Base-by-base conservation (phyloP, 1,140 invertebrate genomes). In the Zaprionus capensis region DNA sequence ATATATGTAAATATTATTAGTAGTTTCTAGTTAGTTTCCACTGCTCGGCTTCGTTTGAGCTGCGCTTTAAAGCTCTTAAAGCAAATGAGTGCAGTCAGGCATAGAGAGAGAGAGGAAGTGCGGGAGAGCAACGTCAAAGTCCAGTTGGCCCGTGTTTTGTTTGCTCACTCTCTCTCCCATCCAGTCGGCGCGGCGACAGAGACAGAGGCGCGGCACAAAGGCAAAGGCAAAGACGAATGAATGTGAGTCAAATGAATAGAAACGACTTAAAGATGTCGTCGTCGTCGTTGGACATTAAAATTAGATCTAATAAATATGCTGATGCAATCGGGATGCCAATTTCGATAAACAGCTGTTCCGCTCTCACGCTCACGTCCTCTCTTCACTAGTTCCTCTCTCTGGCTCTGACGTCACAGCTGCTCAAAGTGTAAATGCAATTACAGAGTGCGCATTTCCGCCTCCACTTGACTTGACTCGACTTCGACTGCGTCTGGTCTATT, bases 171-270 rank as follows among this genome's bases (percentile, higher is more conserved):
- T 31, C 26, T 55, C 34, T 31, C 34, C 41, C 51, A n/a, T 17
- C 59, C 28, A 20, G 20, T 41, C 34, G 22, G 38, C 20, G 24
- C 3, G 24, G 38, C 41, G 28, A 14, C 7, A 64, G 66, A 41
- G 31, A 11, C 7, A 64, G 66, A 41, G 38, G 53, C 64, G 22
- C 28, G 66, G 26, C 59, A 64, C 65, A 49, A 24, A 26, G 83
- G 77, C 83, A 57, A 36, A 36, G 26, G 36, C 65, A 69, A 80
- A 78, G 83, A 81, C 83, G 59, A 87, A 87, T 87, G 80, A 87
- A 87, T 87, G 80, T 88, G 84, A 87, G 84, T 81, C 81, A 88
- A 87, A 75, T 78, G 72, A 88, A 71, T n/a, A 59, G 41, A 64
- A 71, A 12, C 4, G 9, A 84, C 49, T 59, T 15, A 34, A 58